Conservation (phyloP, 2,888 invertebrate species). For the Pyrocoelia pectoralis region DNA sequence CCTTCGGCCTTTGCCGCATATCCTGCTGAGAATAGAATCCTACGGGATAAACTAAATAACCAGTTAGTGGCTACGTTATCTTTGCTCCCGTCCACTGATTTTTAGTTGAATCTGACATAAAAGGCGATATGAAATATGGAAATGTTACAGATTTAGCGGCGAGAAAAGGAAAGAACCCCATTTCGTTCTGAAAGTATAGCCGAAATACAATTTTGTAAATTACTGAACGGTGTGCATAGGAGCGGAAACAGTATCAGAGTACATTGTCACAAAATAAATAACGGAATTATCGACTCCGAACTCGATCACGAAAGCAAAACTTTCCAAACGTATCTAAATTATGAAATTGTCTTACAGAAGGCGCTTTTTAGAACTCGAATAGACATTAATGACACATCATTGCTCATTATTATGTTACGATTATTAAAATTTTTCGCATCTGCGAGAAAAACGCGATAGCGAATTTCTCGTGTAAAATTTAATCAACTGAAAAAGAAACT, state of each 20-base stretch:
- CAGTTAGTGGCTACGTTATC: slow-evolving; percentile 36
- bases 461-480: too few relatives aligned
- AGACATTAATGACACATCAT: too few relatives aligned
- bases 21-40: slow-evolving; percentile 35
- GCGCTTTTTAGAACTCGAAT: too few relatives aligned
- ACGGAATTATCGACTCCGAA: background rate
- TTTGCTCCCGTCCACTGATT: slow-evolving; percentile 22
- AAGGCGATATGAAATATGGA: slow-evolving; percentile 2
- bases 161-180: slow-evolving; percentile 2
- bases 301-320: background rate
- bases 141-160: background rate
- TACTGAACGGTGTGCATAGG: background rate
- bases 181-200: background rate
- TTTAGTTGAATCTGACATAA: slow-evolving; percentile 13
- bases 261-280: background rate
- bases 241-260: slow-evolving; percentile 1
- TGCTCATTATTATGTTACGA: too few relatives aligned
- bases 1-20: slow-evolving; percentile 26
- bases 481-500: too few relatives aligned
- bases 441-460: too few relatives aligned
- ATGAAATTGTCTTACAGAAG: background rate
- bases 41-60: slow-evolving; percentile 34
- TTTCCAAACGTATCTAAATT: background rate
- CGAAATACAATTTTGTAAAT: slow-evolving; percentile 1
- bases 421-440: too few relatives aligned